Evolutionary conservation across 2,797 vertebrate species (phyloP).

Genomic region (Limosa lapponica): DNA sequence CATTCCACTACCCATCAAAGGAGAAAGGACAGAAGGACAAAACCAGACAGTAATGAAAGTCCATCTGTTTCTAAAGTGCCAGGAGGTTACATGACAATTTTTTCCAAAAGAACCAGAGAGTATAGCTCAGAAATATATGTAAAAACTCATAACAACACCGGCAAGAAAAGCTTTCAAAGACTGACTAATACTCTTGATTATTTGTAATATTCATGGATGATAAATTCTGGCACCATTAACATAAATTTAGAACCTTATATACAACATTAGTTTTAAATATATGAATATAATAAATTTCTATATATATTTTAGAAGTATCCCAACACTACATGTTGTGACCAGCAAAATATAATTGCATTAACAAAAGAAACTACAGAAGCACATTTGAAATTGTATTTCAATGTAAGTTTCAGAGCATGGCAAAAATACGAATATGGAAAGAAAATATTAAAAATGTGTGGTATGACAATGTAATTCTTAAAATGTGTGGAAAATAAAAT

Average conservation of each 20-base stretch:
- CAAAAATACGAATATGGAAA: background rate
- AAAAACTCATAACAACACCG: background rate
- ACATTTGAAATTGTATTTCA: background rate
- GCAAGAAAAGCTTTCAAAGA: background rate
- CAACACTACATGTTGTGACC: rapidly evolving
- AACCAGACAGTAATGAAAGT: background rate
- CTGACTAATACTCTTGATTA: background rate
- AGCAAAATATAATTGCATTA: background rate
- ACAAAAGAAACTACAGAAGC: background rate
- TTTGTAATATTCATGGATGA: background rate
- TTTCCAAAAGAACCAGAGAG: rapidly evolving
- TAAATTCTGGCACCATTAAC: background rate
- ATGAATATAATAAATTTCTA: background rate
- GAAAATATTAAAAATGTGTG: background rate
- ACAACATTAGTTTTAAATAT: background rate
- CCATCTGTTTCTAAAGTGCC: background rate
- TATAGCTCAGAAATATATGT: background rate
- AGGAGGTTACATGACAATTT: background rate
- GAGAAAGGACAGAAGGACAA: background rate
- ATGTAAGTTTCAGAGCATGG: background rate
- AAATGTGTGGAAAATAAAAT: background rate
- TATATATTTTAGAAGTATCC: background rate
- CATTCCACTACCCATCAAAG: background rate
- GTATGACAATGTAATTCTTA: background rate
- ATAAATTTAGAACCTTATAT: background rate